phyloP scores from a whole-genome alignment of 2,113 vertebrate genomes.

The Mustela nigripes region DNA sequence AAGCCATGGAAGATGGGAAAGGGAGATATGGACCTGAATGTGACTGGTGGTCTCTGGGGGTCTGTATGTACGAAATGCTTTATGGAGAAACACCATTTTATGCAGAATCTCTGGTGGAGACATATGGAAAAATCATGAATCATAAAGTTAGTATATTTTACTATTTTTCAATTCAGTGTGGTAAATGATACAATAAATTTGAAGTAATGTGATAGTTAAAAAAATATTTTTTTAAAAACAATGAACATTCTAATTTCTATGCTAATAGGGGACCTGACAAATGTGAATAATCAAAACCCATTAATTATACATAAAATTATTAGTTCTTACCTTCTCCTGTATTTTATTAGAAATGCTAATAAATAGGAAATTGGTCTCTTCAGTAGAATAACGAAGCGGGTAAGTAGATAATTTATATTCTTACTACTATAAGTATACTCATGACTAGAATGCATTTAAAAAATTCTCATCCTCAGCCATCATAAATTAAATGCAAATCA shows the following conservation, averaged over 20 bases:
- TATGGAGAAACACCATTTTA: slow-evolving; percentile 99
- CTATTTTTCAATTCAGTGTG: slow-evolving; percentile 63
- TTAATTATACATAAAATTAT: slow-evolving; percentile 32
- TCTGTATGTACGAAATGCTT: slow-evolving; percentile 99
- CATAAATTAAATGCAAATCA: slow-evolving; percentile 3
- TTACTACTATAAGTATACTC: background rate
- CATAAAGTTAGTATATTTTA: slow-evolving; percentile 94
- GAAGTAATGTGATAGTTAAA: slow-evolving; percentile 36
- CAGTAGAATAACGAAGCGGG: background rate
- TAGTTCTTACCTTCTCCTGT: background rate
- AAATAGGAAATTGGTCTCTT: background rate
- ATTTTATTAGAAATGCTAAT: slow-evolving; percentile 37
- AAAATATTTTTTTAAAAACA: slow-evolving; percentile 44
- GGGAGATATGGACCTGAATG: slow-evolving; percentile 99
- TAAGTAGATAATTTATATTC: background rate
- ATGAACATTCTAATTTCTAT: background rate
- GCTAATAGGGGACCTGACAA: background rate
- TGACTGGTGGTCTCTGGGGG: slow-evolving; percentile 99
- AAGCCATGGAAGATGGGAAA: slow-evolving; percentile 99
- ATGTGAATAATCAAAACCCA: background rate
- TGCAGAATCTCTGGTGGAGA: slow-evolving; percentile 99
- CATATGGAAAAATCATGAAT: slow-evolving; percentile 99
- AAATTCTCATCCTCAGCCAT: background rate
- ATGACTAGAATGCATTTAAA: background rate
- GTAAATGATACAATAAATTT: slow-evolving; percentile 54